These are phyloP conservation scores for Alloplasta piceator DNA, from an alignment of 2,888 invertebrate genomes.

Conservation along the genomic window DNA sequence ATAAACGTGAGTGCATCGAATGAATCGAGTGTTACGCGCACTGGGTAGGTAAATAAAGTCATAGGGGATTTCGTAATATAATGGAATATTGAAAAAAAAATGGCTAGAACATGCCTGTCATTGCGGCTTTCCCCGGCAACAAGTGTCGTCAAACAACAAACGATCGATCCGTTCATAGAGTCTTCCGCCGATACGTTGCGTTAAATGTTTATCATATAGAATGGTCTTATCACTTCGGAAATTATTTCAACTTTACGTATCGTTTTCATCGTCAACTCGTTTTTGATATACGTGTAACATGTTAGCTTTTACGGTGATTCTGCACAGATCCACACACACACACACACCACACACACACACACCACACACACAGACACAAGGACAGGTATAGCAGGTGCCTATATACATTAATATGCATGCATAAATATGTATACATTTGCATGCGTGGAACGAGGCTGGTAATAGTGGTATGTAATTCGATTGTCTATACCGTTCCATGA, in stretches of 20 bases:
- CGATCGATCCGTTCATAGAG: constrained; percentile 45
- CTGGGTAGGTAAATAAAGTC: constrained; percentile 42
- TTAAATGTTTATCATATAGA: constrained; percentile 33
- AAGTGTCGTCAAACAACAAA: constrained; percentile 71
- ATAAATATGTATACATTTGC: constrained; percentile 17
- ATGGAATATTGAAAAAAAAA: constrained; percentile 59
- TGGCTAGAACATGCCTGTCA: constrained; percentile 74
- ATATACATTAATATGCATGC: constrained; percentile 1
- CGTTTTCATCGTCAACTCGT: constrained; percentile 18
- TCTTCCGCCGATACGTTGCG: constrained; percentile 53
- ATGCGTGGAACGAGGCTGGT: constrained; percentile 40
- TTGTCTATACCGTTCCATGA: constrained; percentile 50
- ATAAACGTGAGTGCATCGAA: constrained; percentile 21
- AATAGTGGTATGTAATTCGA: no score
- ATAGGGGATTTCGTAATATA: constrained; percentile 35
- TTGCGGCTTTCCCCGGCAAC: constrained; percentile 77
- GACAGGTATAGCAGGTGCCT: no score
- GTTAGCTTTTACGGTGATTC: constrained; percentile 37
- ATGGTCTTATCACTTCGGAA: constrained; percentile 10
- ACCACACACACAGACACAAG: neutral
- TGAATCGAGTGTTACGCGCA: constrained; percentile 18
- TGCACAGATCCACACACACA: neutral
- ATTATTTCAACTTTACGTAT: constrained; percentile 20
- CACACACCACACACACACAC: neutral
- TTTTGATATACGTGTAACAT: constrained; percentile 37